These are phyloP conservation scores for Diloba caeruleocephala DNA, from an alignment of 2,888 invertebrate species.

Conservation along the genomic window DNA sequence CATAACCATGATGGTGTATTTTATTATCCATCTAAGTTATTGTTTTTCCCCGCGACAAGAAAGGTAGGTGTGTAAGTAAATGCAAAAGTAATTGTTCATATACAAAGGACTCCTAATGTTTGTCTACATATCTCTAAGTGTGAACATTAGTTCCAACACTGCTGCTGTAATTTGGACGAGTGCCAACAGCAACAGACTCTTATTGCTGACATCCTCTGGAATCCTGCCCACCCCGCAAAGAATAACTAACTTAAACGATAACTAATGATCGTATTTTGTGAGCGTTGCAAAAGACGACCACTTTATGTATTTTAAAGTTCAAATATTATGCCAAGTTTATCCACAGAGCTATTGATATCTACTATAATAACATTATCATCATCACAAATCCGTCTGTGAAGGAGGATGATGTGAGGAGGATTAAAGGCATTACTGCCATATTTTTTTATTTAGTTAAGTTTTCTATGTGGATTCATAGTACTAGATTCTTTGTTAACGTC, in stretches of 20 bases:
- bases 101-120: constrained; percentile 27
- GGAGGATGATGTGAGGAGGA: too few species aligned
- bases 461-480: too few species aligned
- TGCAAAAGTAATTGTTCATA: not conserved
- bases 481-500: too few species aligned
- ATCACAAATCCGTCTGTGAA: too few species aligned
- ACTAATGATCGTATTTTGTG: constrained; percentile 33
- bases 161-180: constrained; percentile 31
- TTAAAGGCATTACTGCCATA: too few species aligned
- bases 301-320: not conserved
- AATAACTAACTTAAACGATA: constrained; percentile 41
- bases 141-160: constrained; percentile 43
- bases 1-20: too few species aligned
- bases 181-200: constrained; percentile 40
- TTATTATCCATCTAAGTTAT: too few species aligned
- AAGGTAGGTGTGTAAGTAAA: not conserved
- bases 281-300: constrained; percentile 5
- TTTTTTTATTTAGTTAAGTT: too few species aligned
- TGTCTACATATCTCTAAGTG: constrained; percentile 42
- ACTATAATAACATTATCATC: too few species aligned
- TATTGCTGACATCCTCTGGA: constrained; percentile 41
- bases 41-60: too few species aligned
- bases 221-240: constrained; percentile 41
- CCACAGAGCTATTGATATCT: too few species aligned
- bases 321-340: too few species aligned